phyloP scores from a whole-genome alignment of 2,888 invertebrate species.

The Eristalis intricaria region DNA sequence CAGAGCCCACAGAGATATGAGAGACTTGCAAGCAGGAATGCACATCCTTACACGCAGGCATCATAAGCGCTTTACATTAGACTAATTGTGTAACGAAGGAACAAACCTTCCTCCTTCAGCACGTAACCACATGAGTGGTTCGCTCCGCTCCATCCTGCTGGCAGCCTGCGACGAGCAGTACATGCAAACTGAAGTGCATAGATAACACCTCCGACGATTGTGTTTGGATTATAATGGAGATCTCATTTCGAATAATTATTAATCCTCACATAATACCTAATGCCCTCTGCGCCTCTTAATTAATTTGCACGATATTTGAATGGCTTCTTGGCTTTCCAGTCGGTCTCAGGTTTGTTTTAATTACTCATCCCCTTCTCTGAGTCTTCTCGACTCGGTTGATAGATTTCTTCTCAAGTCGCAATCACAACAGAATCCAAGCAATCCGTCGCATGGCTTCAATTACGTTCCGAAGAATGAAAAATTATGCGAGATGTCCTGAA shows the following conservation, averaged over 20 bases:
- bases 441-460: not conserved
- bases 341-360: not conserved
- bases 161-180: not conserved
- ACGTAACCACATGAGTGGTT: not conserved
- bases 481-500: not conserved
- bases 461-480: not conserved
- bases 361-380: not conserved
- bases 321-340: not conserved
- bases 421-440: not conserved
- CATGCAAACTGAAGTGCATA: not conserved
- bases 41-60: not conserved
- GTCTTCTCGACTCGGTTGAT: not conserved
- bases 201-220: conserved; percentile 13
- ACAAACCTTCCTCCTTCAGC: not conserved
- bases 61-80: not conserved
- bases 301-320: not conserved
- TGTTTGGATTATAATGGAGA: not conserved
- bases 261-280: conserved; percentile 8
- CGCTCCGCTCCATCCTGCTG: no score
- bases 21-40: not conserved
- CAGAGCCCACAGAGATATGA: not conserved
- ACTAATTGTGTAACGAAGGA: not conserved
- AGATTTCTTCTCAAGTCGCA: not conserved
- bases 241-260: conserved; percentile 10
- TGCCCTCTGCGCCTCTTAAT: not conserved